Conservation (phyloP, 1,140 invertebrate species). For the Aphis gossypii region DNA sequence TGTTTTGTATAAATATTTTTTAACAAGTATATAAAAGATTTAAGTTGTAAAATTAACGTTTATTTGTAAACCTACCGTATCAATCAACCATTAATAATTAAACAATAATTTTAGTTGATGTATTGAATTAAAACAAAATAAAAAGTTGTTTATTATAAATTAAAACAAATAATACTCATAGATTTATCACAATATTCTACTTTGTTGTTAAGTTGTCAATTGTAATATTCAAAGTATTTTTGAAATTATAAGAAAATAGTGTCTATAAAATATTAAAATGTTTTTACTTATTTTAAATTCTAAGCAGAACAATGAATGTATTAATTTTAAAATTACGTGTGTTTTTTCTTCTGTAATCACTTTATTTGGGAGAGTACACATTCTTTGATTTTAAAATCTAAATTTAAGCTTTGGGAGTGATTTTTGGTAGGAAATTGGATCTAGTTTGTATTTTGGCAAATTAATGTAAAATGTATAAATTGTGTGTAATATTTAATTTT, state of each 20-base stretch:
- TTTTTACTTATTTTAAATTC: too few relatives aligned
- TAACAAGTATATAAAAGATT: neutral
- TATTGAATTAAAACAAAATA: neutral
- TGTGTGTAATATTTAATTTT: too few relatives aligned
- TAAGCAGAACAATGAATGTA: too few relatives aligned
- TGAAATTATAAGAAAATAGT: neutral
- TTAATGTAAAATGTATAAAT: too few relatives aligned
- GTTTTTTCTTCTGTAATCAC: too few relatives aligned
- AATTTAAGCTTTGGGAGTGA: too few relatives aligned
- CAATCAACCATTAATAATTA: neutral
- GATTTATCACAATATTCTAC: too few relatives aligned
- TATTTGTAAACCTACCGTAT: neutral
- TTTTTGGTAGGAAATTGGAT: too few relatives aligned
- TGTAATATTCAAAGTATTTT: neutral
- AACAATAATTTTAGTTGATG: neutral
- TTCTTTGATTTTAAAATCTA: too few relatives aligned
- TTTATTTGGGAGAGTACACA: too few relatives aligned
- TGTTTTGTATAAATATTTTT: neutral
- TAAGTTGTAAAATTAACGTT: neutral
- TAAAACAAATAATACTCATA: neutral
- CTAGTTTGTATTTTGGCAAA: too few relatives aligned
- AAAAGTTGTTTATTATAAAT: neutral
- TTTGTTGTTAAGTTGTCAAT: neutral
- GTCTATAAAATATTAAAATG: neutral
- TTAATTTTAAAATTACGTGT: too few relatives aligned